Percentiles rank a stretch among this genome's conserved stretches.
These are phyloP conservation scores for Lycopodina hypogea DNA, from an alignment of 37 sponge, comb jelly and placozoan species.

Conservation along the genomic window DNA sequence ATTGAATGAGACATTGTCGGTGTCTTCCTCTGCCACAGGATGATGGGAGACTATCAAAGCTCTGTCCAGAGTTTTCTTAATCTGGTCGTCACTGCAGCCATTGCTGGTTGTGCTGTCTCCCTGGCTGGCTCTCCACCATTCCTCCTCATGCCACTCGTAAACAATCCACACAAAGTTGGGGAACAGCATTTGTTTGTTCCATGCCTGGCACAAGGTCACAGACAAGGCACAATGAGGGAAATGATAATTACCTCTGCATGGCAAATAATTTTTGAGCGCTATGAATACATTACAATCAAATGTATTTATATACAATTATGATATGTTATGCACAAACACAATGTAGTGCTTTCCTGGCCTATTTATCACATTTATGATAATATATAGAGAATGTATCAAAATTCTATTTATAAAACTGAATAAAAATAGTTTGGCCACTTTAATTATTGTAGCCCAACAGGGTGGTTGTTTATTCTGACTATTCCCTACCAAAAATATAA, in stretches of 20 bases:
- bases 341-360: neutral
- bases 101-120: neutral
- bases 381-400: too few relatives aligned
- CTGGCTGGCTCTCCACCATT: slow-evolving; percentile 5
- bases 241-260: too few relatives aligned
- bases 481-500: too few relatives aligned
- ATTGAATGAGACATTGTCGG: neutral
- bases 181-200: neutral
- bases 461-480: too few relatives aligned
- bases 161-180: slow-evolving; percentile 48
- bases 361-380: too few relatives aligned
- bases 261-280: too few relatives aligned
- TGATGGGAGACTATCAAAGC: slow-evolving; percentile 39
- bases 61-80: slow-evolving; percentile 6
- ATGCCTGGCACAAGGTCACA: slow-evolving; percentile 26
- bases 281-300: too few relatives aligned
- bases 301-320: too few relatives aligned
- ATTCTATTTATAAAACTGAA: too few relatives aligned
- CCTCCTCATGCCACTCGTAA: slow-evolving; percentile 38
- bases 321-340: too few relatives aligned
- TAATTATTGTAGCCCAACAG: too few relatives aligned
- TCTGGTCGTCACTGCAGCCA: slow-evolving; percentile 17
- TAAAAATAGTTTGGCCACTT: too few relatives aligned
- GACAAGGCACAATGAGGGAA: neutral
- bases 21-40: slow-evolving; percentile 12